Conservation (phyloP, 2,888 invertebrate genomes). For the Suillia variegata region DNA sequence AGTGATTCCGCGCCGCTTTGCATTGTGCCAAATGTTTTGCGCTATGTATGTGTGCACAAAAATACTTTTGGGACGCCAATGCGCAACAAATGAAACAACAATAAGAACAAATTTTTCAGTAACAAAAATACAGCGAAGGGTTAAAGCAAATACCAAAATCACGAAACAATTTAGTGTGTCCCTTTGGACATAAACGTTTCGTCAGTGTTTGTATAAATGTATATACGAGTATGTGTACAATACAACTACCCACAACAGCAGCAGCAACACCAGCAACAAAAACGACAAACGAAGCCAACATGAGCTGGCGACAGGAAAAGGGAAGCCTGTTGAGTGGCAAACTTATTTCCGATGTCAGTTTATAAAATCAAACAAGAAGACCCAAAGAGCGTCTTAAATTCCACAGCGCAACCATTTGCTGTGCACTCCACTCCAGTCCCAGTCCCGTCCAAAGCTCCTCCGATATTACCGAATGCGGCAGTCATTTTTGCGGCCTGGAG, state of each 20-base stretch:
- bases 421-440: background rate
- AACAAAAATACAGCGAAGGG: conserved; percentile 11
- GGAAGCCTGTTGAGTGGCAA: conserved; percentile 56
- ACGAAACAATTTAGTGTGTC: background rate
- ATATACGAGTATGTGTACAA: too few species aligned
- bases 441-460: too few species aligned
- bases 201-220: too few species aligned
- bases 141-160: conserved; percentile 5
- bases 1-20: too few species aligned
- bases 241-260: background rate
- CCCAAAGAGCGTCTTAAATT: conserved; percentile 18
- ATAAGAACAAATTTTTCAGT: too few species aligned
- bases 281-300: conserved; percentile 11
- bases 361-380: conserved; percentile 38
- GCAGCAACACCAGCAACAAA: conserved; percentile 5
- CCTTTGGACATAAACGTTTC: background rate
- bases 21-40: too few species aligned
- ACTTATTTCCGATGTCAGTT: conserved; percentile 56
- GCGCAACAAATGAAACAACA: too few species aligned
- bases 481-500: background rate
- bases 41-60: too few species aligned
- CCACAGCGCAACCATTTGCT: too few species aligned
- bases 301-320: conserved; percentile 51
- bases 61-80: too few species aligned
- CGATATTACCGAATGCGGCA: too few species aligned